phyloP scores from a whole-genome alignment of 2,113 vertebrate genomes.

The Gavialis gangeticus region DNA sequence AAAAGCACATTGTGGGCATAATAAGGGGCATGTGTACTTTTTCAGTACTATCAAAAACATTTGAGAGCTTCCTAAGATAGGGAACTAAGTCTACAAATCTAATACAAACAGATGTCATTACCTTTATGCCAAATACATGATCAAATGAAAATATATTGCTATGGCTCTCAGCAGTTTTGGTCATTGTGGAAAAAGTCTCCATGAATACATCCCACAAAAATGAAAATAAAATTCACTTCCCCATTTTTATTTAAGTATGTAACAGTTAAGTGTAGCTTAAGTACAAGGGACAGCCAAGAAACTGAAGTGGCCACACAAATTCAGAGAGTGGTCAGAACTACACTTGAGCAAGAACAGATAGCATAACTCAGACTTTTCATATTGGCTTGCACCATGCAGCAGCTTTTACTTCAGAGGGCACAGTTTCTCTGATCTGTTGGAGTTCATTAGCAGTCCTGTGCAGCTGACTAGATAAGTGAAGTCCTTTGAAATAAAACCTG shows the following conservation, averaged over 20 bases:
- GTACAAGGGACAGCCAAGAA: neutral
- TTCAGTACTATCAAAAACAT: neutral
- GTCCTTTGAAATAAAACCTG: too few species aligned
- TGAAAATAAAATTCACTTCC: neutral
- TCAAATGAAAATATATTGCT: neutral
- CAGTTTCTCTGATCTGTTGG: too few species aligned
- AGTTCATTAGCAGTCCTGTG: too few species aligned
- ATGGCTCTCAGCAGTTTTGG: neutral
- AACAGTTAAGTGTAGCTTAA: too few species aligned
- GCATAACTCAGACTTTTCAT: too few species aligned
- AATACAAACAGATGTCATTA: fast-evolving
- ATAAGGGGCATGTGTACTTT: neutral
- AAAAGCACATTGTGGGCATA: neutral
- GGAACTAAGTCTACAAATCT: neutral
- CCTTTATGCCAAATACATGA: neutral
- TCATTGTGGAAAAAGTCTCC: neutral
- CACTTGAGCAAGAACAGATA: too few species aligned
- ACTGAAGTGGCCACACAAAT: too few species aligned
- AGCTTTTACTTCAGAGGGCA: too few species aligned
- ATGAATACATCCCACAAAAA: neutral
- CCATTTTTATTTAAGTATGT: neutral
- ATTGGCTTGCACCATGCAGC: too few species aligned
- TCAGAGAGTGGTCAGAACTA: too few species aligned
- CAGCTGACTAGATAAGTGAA: too few species aligned
- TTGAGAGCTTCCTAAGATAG: neutral